phyloP scores from a whole-genome alignment of 2,797 vertebrate genomes.

The Sphenodon punctatus region DNA sequence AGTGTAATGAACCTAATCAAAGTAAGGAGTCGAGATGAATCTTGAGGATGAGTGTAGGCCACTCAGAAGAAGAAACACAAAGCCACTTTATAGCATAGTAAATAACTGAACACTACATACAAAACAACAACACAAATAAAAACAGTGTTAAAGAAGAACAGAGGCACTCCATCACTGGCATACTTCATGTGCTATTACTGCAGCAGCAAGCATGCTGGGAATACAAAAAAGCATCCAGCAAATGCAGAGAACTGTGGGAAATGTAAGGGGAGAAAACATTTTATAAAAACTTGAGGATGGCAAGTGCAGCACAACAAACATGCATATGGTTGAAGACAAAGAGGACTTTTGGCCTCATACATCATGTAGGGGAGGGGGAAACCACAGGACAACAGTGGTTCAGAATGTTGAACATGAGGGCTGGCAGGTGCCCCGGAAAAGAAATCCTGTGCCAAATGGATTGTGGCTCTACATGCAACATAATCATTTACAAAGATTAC shows the following conservation, averaged over 20 bases:
- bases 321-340: background rate
- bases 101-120: background rate
- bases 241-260: background rate
- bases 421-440: slow-evolving; percentile 18
- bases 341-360: background rate
- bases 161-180: background rate
- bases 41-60: background rate
- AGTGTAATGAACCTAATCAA: background rate
- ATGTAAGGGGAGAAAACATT: background rate
- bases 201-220: background rate
- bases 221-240: background rate
- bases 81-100: background rate
- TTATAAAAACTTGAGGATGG: background rate
- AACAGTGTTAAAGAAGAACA: background rate
- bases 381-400: slow-evolving; percentile 21
- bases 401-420: background rate
- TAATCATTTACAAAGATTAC: slow-evolving; percentile 35
- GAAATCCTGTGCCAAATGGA: slow-evolving; percentile 21
- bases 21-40: background rate
- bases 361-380: background rate
- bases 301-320: background rate
- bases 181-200: background rate
- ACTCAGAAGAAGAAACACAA: background rate
- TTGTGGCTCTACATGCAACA: background rate
- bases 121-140: background rate